phyloP scores from a whole-genome alignment of 2,797 vertebrate species.

The Mionectes olivaceus region DNA sequence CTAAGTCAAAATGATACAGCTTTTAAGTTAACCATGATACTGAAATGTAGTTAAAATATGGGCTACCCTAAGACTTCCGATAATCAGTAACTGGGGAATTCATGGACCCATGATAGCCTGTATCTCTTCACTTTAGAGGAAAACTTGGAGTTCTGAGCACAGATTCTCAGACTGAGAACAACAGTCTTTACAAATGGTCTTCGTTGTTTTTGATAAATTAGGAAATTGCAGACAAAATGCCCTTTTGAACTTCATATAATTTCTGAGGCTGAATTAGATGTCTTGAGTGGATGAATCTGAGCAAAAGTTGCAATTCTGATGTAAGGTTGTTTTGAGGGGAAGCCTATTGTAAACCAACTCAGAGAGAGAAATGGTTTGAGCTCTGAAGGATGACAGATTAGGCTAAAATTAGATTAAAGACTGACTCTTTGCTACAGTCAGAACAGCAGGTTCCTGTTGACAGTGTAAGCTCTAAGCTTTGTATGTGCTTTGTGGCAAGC shows the following conservation, averaged over 20 bases:
- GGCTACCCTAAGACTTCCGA: background rate
- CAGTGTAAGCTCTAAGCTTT: background rate
- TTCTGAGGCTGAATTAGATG: background rate
- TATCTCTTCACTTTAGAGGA: background rate
- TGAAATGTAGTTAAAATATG: background rate
- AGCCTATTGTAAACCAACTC: background rate
- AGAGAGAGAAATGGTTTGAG: background rate
- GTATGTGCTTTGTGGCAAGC: background rate
- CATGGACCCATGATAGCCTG: background rate
- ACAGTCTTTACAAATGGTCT: background rate
- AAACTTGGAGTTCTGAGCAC: background rate
- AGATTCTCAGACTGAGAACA: background rate
- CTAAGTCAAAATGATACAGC: background rate
- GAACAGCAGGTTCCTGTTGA: conserved; percentile 6
- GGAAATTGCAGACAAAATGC: background rate
- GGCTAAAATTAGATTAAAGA: background rate
- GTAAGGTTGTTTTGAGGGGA: background rate
- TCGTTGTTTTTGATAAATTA: background rate
- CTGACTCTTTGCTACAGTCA: background rate
- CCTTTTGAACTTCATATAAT: background rate
- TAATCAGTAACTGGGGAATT: background rate
- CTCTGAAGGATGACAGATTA: background rate
- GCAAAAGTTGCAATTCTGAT: background rate
- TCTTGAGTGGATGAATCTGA: background rate
- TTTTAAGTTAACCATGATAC: background rate